phyloP scores from a whole-genome alignment of 2,113 vertebrate genomes.

The Ursus arctos region DNA sequence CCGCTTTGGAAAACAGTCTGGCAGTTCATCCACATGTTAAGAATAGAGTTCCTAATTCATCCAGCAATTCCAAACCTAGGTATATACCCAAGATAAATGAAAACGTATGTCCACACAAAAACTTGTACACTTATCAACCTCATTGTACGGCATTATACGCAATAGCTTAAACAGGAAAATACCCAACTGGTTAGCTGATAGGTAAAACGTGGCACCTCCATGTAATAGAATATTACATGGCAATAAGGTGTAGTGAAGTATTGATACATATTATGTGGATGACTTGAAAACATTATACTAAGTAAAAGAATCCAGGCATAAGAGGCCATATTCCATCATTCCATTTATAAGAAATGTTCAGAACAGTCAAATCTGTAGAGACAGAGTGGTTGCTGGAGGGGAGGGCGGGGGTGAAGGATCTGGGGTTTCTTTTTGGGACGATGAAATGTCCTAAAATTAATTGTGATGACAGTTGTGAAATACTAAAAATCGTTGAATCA shows the following conservation, averaged over 20 bases:
- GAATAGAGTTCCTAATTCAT: not conserved
- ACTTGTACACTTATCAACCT: not conserved
- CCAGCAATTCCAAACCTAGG: not conserved
- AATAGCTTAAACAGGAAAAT: conserved; percentile 3
- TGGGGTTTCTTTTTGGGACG: not conserved
- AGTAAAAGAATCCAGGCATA: not conserved
- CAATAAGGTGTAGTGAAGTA: not conserved
- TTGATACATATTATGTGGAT: not conserved
- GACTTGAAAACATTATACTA: not conserved
- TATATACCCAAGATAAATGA: not conserved
- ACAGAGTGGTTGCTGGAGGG: not conserved
- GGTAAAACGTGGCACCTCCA: not conserved
- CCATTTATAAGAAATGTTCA: not conserved
- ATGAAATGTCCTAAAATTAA: not conserved
- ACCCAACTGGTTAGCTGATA: not conserved
- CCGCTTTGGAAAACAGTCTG: not conserved
- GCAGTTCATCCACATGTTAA: not conserved
- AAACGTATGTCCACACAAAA: not conserved
- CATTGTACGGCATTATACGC: not conserved
- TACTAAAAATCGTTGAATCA: not conserved
- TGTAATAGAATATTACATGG: too few relatives aligned
- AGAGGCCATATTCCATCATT: not conserved
- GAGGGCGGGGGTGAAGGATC: not conserved
- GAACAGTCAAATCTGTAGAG: not conserved
- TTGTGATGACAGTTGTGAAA: not conserved